Conservation (phyloP, 2,888 invertebrate genomes). For the Eilema caniola region DNA sequence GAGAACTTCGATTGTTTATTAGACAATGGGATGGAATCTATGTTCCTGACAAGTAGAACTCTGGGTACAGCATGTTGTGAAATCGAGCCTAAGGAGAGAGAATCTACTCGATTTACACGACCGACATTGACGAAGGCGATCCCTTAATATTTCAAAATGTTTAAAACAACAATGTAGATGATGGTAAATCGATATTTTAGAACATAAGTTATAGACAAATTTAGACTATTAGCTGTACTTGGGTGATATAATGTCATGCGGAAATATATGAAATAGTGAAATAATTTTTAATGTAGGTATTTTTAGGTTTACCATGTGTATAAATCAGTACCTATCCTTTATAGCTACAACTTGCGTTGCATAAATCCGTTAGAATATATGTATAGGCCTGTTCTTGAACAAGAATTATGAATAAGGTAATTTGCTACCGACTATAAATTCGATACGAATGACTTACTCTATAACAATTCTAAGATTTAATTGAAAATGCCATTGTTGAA, state of each 20-base stretch:
- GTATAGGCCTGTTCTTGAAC: neutral
- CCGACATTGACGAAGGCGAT: neutral
- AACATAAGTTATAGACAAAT: neutral
- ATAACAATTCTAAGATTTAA: neutral
- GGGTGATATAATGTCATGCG: neutral
- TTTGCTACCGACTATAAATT: slow-evolving; percentile 11
- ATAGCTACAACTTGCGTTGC: neutral
- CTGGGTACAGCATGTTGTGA: neutral
- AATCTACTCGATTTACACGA: neutral
- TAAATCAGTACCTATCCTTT: neutral
- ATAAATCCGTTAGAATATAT: neutral
- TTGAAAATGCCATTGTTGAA: neutral
- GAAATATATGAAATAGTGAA: neutral
- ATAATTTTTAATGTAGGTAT: neutral
- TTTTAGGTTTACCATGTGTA: neutral
- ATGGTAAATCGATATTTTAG: neutral
- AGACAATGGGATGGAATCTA: neutral
- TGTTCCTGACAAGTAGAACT: neutral
- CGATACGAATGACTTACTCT: slow-evolving; percentile 11
- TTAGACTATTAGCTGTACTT: neutral
- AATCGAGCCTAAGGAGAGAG: neutral
- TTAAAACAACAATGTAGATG: neutral
- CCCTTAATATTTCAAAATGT: neutral
- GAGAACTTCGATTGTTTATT: neutral
- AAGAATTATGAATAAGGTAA: slow-evolving; percentile 4